Conservation (phyloP, 2,113 vertebrate genomes). For the Shinisaurus crocodilurus region DNA sequence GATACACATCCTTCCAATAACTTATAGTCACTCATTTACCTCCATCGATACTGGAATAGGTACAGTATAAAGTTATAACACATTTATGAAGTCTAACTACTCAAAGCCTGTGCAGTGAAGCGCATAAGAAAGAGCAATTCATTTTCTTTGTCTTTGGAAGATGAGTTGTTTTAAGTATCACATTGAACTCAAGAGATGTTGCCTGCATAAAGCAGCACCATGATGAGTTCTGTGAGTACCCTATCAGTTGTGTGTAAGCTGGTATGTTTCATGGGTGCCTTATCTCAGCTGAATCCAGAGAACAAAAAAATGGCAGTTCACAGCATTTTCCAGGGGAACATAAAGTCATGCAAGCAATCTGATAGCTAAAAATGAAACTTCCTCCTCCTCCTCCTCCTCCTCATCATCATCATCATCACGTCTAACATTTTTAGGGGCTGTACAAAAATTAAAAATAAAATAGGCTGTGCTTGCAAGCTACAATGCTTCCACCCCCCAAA, state of each 20-base stretch:
- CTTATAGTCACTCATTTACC: constrained; percentile 39
- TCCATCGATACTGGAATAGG: constrained; percentile 43
- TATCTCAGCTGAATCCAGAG: constrained; percentile 39
- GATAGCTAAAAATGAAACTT: not conserved
- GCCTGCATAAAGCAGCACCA: not conserved
- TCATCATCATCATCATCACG: no score
- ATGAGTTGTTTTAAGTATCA: constrained; percentile 41
- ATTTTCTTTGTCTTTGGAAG: constrained; percentile 45
- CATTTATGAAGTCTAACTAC: constrained; percentile 28
- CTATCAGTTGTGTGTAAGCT: not conserved
- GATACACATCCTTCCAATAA: constrained; percentile 19
- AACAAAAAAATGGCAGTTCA: constrained; percentile 13
- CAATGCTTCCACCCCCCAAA: no score
- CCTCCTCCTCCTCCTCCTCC: no score
- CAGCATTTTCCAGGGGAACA: not conserved
- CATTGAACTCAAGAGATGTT: constrained; percentile 44
- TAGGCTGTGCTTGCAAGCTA: not conserved
- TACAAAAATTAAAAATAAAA: no score
- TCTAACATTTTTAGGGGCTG: not conserved
- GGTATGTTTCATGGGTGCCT: constrained; percentile 4
- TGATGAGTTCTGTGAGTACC: constrained; percentile 27
- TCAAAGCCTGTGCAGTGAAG: constrained; percentile 20
- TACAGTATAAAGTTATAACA: constrained; percentile 39
- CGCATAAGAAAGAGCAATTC: constrained; percentile 31
- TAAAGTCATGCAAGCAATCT: not conserved